A percentile compares a stretch with the other conserved stretches of the same genome.
Evolutionary conservation across 2,797 vertebrate genomes (phyloP).

Genomic region (Anabas testudineus): DNA sequence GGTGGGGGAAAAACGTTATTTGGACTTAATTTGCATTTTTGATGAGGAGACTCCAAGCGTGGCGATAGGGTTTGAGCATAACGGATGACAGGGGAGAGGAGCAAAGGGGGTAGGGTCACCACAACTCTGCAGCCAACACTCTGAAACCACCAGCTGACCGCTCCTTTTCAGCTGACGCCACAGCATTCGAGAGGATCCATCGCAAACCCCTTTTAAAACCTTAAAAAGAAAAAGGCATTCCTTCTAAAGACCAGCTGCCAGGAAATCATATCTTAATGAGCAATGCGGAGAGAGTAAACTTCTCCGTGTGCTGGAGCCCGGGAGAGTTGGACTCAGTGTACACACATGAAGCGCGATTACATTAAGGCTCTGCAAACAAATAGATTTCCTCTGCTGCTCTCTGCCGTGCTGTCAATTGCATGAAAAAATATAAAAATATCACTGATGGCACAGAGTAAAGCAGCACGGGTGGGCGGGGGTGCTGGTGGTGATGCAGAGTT

Average conservation of each 20-base stretch:
- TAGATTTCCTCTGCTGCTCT: slow-evolving; percentile 85
- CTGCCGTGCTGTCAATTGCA: slow-evolving; percentile 85
- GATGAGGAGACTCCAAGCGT: slow-evolving; percentile 69
- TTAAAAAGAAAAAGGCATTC: slow-evolving; percentile 31
- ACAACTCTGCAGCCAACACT: slow-evolving; percentile 13
- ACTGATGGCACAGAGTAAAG: slow-evolving; percentile 89
- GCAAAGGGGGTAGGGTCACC: not conserved
- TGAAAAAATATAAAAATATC: slow-evolving; percentile 79
- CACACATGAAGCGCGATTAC: slow-evolving; percentile 88
- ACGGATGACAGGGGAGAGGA: slow-evolving; percentile 43
- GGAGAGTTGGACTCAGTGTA: slow-evolving; percentile 91
- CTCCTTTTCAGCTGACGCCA: not conserved
- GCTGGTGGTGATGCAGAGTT: slow-evolving; percentile 40
- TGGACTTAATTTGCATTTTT: slow-evolving; percentile 75
- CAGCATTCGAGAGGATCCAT: slow-evolving; percentile 5
- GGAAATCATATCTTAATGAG: slow-evolving; percentile 79
- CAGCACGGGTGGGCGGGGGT: slow-evolving; percentile 24
- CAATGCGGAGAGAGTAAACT: slow-evolving; percentile 72
- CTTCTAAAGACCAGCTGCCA: slow-evolving; percentile 74
- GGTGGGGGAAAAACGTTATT: slow-evolving; percentile 62
- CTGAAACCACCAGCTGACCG: slow-evolving; percentile 24
- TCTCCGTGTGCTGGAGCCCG: slow-evolving; percentile 82
- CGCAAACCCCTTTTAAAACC: slow-evolving; percentile 44
- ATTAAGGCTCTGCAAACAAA: slow-evolving; percentile 83
- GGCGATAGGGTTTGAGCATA: slow-evolving; percentile 47